Percentiles rank a stretch among this genome's conserved stretches.
Conservation (phyloP, 2,797 vertebrate species). For the Tenualosa thibaudeaui region DNA sequence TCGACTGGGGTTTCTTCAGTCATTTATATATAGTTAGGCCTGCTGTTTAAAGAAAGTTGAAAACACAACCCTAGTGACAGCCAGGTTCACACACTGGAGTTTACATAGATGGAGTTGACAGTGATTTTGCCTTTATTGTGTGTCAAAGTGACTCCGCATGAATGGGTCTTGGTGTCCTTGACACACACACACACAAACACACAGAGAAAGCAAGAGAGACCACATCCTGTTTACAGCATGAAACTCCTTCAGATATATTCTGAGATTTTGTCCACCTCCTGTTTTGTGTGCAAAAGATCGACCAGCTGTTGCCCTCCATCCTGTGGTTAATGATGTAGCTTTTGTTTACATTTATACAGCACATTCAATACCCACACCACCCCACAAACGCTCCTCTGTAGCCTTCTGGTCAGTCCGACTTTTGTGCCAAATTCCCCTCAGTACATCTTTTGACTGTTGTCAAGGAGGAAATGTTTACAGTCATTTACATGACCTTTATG, state of each 20-base stretch:
- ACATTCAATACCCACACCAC: neutral
- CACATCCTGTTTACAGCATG: constrained; percentile 39
- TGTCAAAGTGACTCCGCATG: neutral
- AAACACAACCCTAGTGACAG: neutral
- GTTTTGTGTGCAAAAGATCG: neutral
- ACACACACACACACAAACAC: constrained; percentile 29
- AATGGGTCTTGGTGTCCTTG: neutral
- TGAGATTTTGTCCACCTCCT: neutral
- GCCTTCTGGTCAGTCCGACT: neutral
- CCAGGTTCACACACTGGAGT: neutral
- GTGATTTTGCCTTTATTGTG: neutral
- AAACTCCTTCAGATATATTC: neutral
- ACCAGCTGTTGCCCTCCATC: neutral
- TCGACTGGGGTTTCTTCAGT: neutral
- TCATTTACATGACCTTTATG: neutral
- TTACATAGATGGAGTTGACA: no score
- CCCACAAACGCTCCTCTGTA: neutral
- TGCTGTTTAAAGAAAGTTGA: no score
- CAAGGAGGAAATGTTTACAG: neutral
- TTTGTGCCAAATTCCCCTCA: neutral
- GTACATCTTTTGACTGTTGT: neutral
- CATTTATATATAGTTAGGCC: neutral
- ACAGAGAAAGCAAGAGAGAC: neutral
- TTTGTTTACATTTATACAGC: neutral
- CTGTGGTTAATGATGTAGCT: neutral